These are phyloP conservation scores for Plebejus melissa DNA, from an alignment of 2,888 invertebrate genomes.

Conservation along the genomic window DNA sequence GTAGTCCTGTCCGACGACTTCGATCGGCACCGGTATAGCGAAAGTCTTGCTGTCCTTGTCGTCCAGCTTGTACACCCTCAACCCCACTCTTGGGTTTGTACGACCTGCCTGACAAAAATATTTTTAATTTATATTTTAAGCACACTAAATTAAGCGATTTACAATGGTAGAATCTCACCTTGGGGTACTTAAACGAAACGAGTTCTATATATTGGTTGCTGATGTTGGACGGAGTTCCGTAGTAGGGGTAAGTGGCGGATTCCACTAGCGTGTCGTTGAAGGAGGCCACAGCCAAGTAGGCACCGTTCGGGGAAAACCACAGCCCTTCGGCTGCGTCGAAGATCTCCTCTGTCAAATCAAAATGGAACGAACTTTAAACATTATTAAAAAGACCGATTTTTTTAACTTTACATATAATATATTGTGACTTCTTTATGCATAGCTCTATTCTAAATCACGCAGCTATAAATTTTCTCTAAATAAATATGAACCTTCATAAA, in stretches of 20 bases:
- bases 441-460: neutral
- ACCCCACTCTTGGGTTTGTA: constrained; percentile 84
- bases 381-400: too few relatives aligned
- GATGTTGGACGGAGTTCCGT: constrained; percentile 80
- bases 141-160: neutral
- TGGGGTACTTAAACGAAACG: constrained; percentile 86
- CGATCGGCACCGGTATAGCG: constrained; percentile 73
- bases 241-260: constrained; percentile 81
- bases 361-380: constrained; percentile 15
- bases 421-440: neutral
- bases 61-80: constrained; percentile 80
- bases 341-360: constrained; percentile 84
- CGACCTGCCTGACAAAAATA: constrained; percentile 81
- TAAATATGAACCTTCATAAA: constrained; percentile 87
- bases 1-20: constrained; percentile 79
- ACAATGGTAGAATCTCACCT: constrained; percentile 70
- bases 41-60: constrained; percentile 52
- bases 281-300: constrained; percentile 83
- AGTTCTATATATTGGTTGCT: constrained; percentile 83
- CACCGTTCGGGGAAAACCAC: constrained; percentile 88
- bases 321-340: constrained; percentile 83
- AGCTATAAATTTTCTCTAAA: neutral
- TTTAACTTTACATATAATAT: too few relatives aligned
- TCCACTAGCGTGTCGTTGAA: constrained; percentile 85
- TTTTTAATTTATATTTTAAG: constrained; percentile 14